Conservation (phyloP, 2,888 invertebrate species). For the Cryptus armator region DNA sequence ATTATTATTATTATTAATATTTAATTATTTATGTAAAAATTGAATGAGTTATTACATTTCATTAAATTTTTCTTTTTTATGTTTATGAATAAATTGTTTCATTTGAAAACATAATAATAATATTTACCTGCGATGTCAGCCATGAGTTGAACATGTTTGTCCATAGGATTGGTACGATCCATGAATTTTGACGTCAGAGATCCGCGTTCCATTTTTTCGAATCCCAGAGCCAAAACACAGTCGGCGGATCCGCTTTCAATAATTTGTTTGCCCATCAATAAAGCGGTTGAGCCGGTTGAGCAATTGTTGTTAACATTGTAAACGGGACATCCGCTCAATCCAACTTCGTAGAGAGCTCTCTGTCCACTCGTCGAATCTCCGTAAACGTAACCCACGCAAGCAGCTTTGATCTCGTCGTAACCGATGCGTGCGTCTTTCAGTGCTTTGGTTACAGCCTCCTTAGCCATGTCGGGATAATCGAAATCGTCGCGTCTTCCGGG, state of each 20-base stretch:
- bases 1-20: too few species aligned
- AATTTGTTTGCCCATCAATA: constrained; percentile 96
- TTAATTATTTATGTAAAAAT: too few species aligned
- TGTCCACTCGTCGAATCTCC: constrained; percentile 99
- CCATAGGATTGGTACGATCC: constrained; percentile 96
- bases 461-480: constrained; percentile 98
- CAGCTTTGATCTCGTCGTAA: constrained; percentile 94
- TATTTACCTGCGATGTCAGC: constrained; percentile 90
- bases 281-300: constrained; percentile 97
- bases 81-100: too few species aligned
- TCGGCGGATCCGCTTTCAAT: constrained; percentile 95
- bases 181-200: constrained; percentile 91
- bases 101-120: not conserved
- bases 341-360: constrained; percentile 96
- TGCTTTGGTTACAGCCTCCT: constrained; percentile 96
- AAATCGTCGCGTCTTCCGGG: constrained; percentile 92
- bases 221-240: constrained; percentile 96
- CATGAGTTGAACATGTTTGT: constrained; percentile 95
- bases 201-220: constrained; percentile 99
- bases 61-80: not conserved
- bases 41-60: too few species aligned
- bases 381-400: constrained; percentile 96
- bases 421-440: constrained; percentile 92
- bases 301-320: constrained; percentile 99
- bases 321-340: constrained; percentile 98